phyloP scores from a whole-genome alignment of 2,888 invertebrate species.

The Pseudococcus jackbeardsleyi region DNA sequence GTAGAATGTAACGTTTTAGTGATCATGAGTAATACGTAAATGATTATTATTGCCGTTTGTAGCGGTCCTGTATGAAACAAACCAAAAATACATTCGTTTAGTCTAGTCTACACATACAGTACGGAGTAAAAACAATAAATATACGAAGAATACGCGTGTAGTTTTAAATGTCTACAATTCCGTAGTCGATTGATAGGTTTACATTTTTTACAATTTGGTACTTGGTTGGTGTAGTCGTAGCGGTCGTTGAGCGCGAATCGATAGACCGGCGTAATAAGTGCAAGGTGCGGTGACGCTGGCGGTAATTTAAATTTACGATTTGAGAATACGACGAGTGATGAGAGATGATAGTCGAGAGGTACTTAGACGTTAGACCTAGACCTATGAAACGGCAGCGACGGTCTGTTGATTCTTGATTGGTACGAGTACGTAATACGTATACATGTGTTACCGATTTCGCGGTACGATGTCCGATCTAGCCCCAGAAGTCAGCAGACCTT shows the following conservation, averaged over 20 bases:
- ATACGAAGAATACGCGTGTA: background rate
- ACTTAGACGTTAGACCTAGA: too few species aligned
- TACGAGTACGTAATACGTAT: background rate
- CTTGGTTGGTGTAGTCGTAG: too few species aligned
- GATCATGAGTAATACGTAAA: conserved; percentile 50
- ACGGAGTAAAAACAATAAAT: too few species aligned
- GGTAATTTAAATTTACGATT: background rate
- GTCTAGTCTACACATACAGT: background rate
- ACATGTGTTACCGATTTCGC: background rate
- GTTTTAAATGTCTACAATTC: background rate
- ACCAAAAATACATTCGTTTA: background rate
- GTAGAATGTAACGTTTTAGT: conserved; percentile 46
- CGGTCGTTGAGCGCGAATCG: background rate
- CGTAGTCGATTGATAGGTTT: background rate
- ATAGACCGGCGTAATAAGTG: background rate
- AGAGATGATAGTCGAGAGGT: background rate
- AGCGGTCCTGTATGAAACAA: conserved; percentile 48
- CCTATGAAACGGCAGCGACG: background rate
- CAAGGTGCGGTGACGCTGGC: background rate
- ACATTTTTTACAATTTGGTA: too few species aligned
- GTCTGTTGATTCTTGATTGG: background rate
- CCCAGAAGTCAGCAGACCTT: background rate
- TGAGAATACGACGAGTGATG: background rate
- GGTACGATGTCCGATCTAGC: background rate
- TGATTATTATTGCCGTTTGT: conserved; percentile 56